Evolutionary conservation across 2,888 invertebrate genomes (phyloP).

Genomic region (Meiosimyza platycephala): DNA sequence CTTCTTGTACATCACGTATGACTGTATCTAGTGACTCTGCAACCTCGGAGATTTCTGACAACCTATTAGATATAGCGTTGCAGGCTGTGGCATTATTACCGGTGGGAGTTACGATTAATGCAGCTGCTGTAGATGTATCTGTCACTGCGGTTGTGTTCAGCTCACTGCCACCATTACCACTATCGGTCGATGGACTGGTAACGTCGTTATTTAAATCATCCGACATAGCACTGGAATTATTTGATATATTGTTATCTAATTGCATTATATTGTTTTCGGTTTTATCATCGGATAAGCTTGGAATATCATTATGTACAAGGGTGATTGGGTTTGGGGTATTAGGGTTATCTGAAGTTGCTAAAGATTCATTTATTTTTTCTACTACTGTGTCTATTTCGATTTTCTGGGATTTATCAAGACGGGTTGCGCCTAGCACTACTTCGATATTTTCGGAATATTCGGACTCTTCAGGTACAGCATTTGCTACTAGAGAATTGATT

Average conservation of each 20-base stretch:
- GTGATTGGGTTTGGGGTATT: background rate
- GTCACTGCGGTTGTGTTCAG: constrained; percentile 24
- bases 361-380: no score
- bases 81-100: constrained; percentile 73
- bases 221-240: constrained; percentile 50
- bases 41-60: constrained; percentile 74
- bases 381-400: background rate
- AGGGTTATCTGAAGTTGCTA: background rate
- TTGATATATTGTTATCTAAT: constrained; percentile 27
- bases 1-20: constrained; percentile 68
- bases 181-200: constrained; percentile 52
- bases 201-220: constrained; percentile 24
- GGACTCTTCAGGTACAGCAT: background rate
- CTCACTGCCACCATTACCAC: constrained; percentile 50
- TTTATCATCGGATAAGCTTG: background rate
- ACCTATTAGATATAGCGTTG: constrained; percentile 74
- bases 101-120: constrained; percentile 60
- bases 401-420: background rate
- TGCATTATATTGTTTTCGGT: no score
- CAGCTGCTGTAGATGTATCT: constrained; percentile 34
- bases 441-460: background rate
- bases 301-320: background rate
- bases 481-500: background rate
- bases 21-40: constrained; percentile 76
- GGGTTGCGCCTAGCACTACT: background rate